Conservation (phyloP, 2,113 vertebrate species). For the Paracanthobrama guichenoti region DNA sequence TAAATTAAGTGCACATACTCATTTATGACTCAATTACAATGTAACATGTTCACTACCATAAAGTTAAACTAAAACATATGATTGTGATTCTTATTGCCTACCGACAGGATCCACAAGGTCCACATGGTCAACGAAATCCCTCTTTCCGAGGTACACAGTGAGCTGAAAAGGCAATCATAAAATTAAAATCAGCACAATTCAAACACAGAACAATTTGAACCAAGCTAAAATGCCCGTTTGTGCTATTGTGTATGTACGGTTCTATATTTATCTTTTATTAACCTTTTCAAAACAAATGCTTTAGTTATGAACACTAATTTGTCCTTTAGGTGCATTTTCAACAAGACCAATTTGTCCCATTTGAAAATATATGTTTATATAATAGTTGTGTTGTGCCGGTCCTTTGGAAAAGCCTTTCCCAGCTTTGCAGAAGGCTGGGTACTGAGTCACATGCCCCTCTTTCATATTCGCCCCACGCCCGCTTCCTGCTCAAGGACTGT, state of each 20-base stretch:
- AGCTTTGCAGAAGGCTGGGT: neutral
- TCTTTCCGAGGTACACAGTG: constrained; percentile 80
- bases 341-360: neutral
- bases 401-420: neutral
- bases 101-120: constrained; percentile 78
- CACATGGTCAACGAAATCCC: constrained; percentile 81
- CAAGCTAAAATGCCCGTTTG: neutral
- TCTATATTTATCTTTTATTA: neutral
- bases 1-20: neutral
- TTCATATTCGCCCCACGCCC: constrained; percentile 34
- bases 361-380: neutral
- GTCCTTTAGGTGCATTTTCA: neutral
- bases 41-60: neutral
- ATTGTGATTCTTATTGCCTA: constrained; percentile 55
- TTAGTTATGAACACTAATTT: neutral
- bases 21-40: neutral
- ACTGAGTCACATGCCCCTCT: constrained; percentile 22
- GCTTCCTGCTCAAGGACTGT: constrained; percentile 32
- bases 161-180: constrained; percentile 64
- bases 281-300: neutral
- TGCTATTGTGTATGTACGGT: no score
- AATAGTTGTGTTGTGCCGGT: neutral
- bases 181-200: neutral
- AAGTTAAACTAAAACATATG: neutral
- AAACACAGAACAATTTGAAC: neutral